These are phyloP conservation scores for Engystomops pustulosus DNA, from an alignment of 2,113 vertebrate genomes.

Conservation along the genomic window DNA sequence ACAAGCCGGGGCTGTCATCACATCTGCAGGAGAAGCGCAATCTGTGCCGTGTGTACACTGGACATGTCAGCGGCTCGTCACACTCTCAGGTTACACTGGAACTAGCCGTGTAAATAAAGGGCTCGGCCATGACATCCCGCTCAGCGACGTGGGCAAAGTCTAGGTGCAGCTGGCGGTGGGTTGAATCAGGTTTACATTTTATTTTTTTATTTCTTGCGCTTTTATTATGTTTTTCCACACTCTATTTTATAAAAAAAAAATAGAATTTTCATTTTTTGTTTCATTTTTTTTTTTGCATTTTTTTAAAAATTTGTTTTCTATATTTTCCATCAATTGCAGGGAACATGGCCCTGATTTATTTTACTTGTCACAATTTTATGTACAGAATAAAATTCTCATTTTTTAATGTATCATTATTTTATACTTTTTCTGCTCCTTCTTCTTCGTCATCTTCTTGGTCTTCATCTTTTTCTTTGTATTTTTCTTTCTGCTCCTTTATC, in stretches of 20 bases:
- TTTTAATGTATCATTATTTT: too few relatives aligned
- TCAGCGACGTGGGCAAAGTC: background rate
- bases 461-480: too few relatives aligned
- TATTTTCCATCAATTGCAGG: too few relatives aligned
- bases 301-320: too few relatives aligned
- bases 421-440: too few relatives aligned
- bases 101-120: background rate
- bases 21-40: background rate
- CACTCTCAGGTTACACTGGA: background rate
- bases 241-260: too few relatives aligned
- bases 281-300: background rate
- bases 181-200: background rate
- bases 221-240: background rate
- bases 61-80: conserved; percentile 5
- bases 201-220: background rate
- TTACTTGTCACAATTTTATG: too few relatives aligned
- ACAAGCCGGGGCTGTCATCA: conserved; percentile 10
- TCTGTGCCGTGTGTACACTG: conserved; percentile 27
- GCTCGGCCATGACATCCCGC: background rate
- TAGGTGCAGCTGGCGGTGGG: background rate
- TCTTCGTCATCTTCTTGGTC: too few relatives aligned
- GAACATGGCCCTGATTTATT: too few relatives aligned
- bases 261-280: too few relatives aligned
- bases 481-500: too few relatives aligned
- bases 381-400: too few relatives aligned